A percentile compares a stretch with the other conserved stretches of the same genome.
Conservation (phyloP, 1,140 invertebrate species). For the Diorhabda sublineata region DNA sequence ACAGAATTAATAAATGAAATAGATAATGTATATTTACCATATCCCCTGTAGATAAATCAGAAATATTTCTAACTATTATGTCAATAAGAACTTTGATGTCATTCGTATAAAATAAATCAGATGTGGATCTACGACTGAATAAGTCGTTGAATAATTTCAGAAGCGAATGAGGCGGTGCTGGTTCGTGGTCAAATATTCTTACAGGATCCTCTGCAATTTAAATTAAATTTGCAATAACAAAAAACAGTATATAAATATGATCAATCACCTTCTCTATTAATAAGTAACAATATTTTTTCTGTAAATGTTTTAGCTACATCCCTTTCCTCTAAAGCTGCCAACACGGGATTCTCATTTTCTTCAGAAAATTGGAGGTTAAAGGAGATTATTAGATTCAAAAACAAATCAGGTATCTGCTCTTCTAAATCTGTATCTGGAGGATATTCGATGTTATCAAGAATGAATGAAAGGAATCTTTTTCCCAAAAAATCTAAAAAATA, state of each 20-base stretch:
- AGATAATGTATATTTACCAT: constrained; percentile 56
- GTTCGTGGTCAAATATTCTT: constrained; percentile 74
- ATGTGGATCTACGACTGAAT: constrained; percentile 70
- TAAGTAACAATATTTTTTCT: constrained; percentile 79
- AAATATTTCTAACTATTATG: constrained; percentile 82
- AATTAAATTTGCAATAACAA: constrained; percentile 6
- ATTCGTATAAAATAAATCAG: constrained; percentile 87
- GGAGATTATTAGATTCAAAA: constrained; percentile 77
- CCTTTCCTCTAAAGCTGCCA: constrained; percentile 67
- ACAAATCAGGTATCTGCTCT: constrained; percentile 75
- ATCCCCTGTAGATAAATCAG: constrained; percentile 84
- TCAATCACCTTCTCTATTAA: constrained; percentile 81
- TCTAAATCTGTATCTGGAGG: constrained; percentile 70
- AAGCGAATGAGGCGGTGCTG: constrained; percentile 76
- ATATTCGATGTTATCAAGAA: constrained; percentile 76
- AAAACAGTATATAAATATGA: constrained; percentile 5
- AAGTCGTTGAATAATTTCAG: constrained; percentile 84
- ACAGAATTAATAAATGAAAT: background rate
- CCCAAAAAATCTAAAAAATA: constrained; percentile 70
- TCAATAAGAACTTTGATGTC: constrained; percentile 90
- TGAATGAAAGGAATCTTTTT: constrained; percentile 70
- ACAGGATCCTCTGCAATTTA: constrained; percentile 76
- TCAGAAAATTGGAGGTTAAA: constrained; percentile 82
- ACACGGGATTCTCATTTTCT: constrained; percentile 66
- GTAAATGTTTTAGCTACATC: constrained; percentile 79